Percentiles rank a stretch among this genome's conserved stretches.
phyloP scores from a whole-genome alignment of 2,113 vertebrate species.

The Theropithecus gelada region DNA sequence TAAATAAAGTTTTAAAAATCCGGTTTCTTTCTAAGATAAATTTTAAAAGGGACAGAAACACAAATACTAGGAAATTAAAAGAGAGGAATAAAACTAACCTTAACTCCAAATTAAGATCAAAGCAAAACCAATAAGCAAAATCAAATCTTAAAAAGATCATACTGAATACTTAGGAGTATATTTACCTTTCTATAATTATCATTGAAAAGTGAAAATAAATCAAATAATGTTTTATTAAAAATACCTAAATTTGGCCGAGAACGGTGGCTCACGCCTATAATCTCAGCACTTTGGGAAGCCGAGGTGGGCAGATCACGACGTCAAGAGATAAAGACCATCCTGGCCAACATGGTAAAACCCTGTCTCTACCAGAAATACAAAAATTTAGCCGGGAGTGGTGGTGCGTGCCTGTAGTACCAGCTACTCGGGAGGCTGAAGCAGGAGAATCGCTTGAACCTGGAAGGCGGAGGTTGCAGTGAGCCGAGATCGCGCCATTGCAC shows the following conservation, averaged over 20 bases:
- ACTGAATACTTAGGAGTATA: background rate
- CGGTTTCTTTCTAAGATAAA: background rate
- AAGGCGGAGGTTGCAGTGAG: too few relatives aligned
- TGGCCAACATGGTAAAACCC: too few relatives aligned
- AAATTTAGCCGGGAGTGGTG: too few relatives aligned
- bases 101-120: background rate
- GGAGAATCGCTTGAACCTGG: too few relatives aligned
- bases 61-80: background rate
- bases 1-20: background rate
- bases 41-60: background rate
- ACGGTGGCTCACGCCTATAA: too few relatives aligned
- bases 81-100: background rate
- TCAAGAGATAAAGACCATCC: too few relatives aligned
- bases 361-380: too few relatives aligned
- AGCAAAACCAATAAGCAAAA: background rate
- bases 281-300: too few relatives aligned
- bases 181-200: background rate
- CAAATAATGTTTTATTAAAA: background rate
- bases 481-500: too few relatives aligned
- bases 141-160: background rate
- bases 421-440: too few relatives aligned
- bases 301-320: too few relatives aligned
- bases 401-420: too few relatives aligned
- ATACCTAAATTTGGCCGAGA: background rate
- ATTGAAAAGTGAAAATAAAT: background rate